Evolutionary conservation across 2,888 invertebrate genomes (phyloP).

Genomic region (Agrotis puta): DNA sequence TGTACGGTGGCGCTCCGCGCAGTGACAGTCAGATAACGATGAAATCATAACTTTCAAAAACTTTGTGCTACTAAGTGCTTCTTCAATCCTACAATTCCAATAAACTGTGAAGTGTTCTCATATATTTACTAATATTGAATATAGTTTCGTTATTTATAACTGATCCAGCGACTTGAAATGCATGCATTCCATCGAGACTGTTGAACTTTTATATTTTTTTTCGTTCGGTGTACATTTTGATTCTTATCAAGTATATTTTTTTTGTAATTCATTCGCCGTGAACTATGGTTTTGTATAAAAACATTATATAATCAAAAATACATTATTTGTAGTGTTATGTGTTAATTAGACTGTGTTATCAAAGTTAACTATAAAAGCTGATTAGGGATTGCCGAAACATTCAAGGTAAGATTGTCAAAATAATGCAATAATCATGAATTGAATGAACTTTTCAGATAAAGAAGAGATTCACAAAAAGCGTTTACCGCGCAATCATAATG

Average conservation of each 20-base stretch:
- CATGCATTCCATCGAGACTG: slow-evolving; percentile 89
- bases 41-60: slow-evolving; percentile 80
- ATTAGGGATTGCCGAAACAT: slow-evolving; percentile 86
- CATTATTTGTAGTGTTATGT: slow-evolving; percentile 70
- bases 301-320: slow-evolving; percentile 60
- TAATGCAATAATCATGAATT: slow-evolving; percentile 14
- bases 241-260: slow-evolving; percentile 82
- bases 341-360: slow-evolving; percentile 76
- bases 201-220: slow-evolving; percentile 87
- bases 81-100: slow-evolving; percentile 59
- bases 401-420: slow-evolving; percentile 80
- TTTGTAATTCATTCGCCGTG: slow-evolving; percentile 71
- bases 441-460: slow-evolving; percentile 7
- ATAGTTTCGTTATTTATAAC: slow-evolving; percentile 64
- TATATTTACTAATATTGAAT: slow-evolving; percentile 49
- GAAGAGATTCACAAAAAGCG: neutral
- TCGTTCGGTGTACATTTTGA: slow-evolving; percentile 83
- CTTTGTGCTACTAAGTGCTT: slow-evolving; percentile 73
- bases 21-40: slow-evolving; percentile 86
- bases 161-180: slow-evolving; percentile 83
- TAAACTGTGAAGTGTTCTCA: slow-evolving; percentile 76
- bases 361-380: slow-evolving; percentile 74
- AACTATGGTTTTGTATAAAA: slow-evolving; percentile 70
- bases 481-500: slow-evolving; percentile 3
- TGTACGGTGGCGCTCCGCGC: slow-evolving; percentile 75